These are phyloP conservation scores for Melanerpes formicivorus DNA, from an alignment of 2,113 vertebrate genomes.

Conservation along the genomic window DNA sequence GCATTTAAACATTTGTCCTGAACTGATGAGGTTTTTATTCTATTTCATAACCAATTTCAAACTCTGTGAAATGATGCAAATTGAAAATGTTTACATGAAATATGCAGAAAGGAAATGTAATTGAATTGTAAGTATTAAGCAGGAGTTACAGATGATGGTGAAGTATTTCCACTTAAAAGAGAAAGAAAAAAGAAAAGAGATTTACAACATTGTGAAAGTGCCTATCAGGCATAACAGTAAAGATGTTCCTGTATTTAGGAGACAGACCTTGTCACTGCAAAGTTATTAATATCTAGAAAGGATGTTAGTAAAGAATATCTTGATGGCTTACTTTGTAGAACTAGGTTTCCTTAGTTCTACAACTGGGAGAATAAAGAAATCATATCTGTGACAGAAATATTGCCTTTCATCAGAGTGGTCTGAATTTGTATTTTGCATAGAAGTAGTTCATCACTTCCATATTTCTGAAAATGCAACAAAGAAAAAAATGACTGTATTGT, in stretches of 20 bases:
- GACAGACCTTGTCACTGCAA: neutral
- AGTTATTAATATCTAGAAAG: conserved; percentile 4
- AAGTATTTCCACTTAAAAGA: neutral
- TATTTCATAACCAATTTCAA: neutral
- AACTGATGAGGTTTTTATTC: neutral
- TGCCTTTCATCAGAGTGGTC: neutral
- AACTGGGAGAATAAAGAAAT: neutral
- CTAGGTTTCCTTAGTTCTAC: neutral
- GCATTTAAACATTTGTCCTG: neutral
- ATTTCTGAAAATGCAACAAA: conserved; percentile 3
- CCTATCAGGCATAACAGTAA: neutral
- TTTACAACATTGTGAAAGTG: neutral
- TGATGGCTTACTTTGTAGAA: neutral
- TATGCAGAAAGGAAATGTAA: neutral
- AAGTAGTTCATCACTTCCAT: neutral
- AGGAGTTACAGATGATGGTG: neutral
- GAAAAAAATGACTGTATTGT: neutral
- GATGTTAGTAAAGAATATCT: neutral
- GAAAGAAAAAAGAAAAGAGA: neutral
- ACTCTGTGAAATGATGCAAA: neutral
- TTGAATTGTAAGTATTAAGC: neutral
- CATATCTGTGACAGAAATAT: neutral
- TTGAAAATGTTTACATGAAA: neutral
- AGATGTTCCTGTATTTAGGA: neutral
- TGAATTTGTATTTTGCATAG: neutral